A percentile compares a stretch with the other conserved stretches of the same genome.
These are phyloP conservation scores for Dinomys branickii DNA, from an alignment of 2,113 vertebrate species.

Conservation along the genomic window DNA sequence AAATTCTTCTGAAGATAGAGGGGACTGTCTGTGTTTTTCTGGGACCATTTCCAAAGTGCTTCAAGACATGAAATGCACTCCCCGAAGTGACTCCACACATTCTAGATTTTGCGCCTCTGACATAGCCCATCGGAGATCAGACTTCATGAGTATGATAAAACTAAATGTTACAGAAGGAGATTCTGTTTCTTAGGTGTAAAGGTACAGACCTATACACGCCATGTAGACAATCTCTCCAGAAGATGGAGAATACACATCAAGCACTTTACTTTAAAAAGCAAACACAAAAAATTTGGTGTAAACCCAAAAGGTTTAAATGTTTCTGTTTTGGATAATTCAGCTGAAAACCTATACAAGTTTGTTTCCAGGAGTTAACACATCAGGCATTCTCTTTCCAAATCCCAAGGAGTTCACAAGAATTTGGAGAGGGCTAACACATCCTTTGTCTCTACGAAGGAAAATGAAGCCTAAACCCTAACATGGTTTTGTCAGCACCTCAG, in stretches of 20 bases:
- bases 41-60: conserved; percentile 63
- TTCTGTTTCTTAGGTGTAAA: conserved; percentile 85
- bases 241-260: conserved; percentile 86
- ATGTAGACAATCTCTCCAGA: conserved; percentile 83
- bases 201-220: conserved; percentile 85
- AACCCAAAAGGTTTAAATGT: conserved; percentile 80
- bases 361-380: conserved; percentile 76
- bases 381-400: conserved; percentile 90
- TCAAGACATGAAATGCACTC: conserved; percentile 73
- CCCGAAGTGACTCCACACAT: conserved; percentile 52
- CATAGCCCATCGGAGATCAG: conserved; percentile 65
- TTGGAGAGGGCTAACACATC: too few species aligned
- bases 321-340: conserved; percentile 75
- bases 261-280: conserved; percentile 83
- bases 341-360: conserved; percentile 81
- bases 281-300: conserved; percentile 81
- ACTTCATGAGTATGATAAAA: conserved; percentile 66
- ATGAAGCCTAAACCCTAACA: too few species aligned
- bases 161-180: conserved; percentile 74
- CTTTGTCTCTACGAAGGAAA: too few species aligned
- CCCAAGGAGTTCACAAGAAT: conserved; percentile 56
- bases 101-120: conserved; percentile 61
- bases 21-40: conserved; percentile 42
- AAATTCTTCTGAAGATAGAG: conserved; percentile 51
- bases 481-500: too few species aligned